Evolutionary conservation across 2,888 invertebrate genomes (phyloP), one percentile per base, ranked within the genome.

Genomic region (Agonum fuliginosum): DNA sequence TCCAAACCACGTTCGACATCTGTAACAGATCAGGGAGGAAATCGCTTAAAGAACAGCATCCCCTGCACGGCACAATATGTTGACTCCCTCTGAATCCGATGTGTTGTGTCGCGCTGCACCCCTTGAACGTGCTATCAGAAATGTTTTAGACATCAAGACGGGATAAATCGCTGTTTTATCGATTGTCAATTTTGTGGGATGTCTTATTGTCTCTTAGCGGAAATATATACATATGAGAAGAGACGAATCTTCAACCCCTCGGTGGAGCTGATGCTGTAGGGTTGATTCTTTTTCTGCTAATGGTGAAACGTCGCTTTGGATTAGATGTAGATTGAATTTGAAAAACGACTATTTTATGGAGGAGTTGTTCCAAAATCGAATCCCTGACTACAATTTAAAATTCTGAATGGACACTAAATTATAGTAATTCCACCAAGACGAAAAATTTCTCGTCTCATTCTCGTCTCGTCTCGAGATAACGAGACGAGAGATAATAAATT

Each of bases 21-120:
- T 85, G 85, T 84, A 85, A 83, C 84, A 84, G 84, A 85, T 85
- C 85, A 84, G 83, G 67, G 58, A 54, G 34, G 37, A 72, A 72
- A 72, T 72, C 72, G 72, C 58, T 72, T 72, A 72, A 58, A 54
- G 58, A 72, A 54, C 58, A 67, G 46, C 46, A 62, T 27, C 65
- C 46, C 41, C 22, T 27, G 6, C 17, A n/a, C n/a, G n/a, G n/a
- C 67, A 67, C 65, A 67, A 75, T 72, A 72, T 72, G 72, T 54
- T 72, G 30, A 34, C 19, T 41, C 58, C 58, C 37, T 8, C 43
- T 5, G n/a, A n/a, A n/a, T n/a, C 54, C 30, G n/a, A 19, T 22
- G 22, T 41, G 12, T 70, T n/a, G n/a, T n/a, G n/a, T n/a, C n/a
- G n/a, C 12, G n/a, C 12, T 20, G n/a, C 22, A 22, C 54, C 24